Percentiles rank a stretch among this genome's conserved stretches.
phyloP scores from a whole-genome alignment of 2,113 vertebrate species.

The Emberiza fucata region DNA sequence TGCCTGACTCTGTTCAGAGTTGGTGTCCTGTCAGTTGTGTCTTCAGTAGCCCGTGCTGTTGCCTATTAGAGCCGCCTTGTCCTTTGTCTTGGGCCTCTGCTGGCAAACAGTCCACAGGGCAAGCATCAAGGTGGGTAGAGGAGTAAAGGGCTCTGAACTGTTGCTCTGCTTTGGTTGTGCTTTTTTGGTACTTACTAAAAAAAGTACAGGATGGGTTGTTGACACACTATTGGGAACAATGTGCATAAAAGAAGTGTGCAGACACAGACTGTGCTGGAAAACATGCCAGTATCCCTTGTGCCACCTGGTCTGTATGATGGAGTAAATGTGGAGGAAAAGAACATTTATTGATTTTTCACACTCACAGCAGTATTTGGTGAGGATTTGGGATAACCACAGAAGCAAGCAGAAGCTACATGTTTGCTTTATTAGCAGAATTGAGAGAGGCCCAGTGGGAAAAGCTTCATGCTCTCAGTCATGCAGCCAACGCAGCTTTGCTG shows the following conservation, averaged over 20 bases:
- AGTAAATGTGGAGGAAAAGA: neutral
- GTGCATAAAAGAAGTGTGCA: neutral
- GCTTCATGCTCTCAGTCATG: neutral
- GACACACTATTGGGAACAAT: neutral
- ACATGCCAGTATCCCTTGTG: neutral
- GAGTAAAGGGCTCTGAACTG: neutral
- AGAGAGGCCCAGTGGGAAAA: neutral
- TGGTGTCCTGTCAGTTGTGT: neutral
- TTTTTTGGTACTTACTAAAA: neutral
- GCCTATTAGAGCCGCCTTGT: neutral
- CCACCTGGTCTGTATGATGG: neutral
- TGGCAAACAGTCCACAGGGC: neutral
- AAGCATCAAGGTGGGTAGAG: neutral
- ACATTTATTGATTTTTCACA: constrained; percentile 12
- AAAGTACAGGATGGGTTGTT: neutral
- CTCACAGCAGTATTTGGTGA: neutral
- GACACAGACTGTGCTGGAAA: neutral
- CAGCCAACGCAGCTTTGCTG: neutral
- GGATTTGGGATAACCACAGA: neutral
- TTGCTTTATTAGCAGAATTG: neutral
- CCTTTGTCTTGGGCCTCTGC: neutral
- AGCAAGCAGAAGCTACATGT: neutral
- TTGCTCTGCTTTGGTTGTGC: neutral
- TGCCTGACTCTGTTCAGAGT: neutral
- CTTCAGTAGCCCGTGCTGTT: neutral